Percentiles rank a stretch among this genome's conserved stretches.
These are phyloP conservation scores for Volucella inflata DNA, from an alignment of 2,888 invertebrate species.

Conservation along the genomic window DNA sequence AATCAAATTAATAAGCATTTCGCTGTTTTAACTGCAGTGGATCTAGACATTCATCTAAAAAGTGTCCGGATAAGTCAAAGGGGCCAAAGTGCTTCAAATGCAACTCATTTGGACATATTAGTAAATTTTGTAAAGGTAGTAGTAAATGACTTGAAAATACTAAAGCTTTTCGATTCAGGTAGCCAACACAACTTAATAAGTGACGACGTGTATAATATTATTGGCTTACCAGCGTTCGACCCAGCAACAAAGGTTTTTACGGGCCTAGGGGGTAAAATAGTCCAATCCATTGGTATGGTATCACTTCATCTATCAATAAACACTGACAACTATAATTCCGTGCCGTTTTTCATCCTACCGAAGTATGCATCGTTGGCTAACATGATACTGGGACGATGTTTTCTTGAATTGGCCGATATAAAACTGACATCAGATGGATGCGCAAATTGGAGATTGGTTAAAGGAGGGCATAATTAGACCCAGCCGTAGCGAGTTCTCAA, in stretches of 20 bases:
- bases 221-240: not conserved
- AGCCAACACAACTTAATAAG: not conserved
- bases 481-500: not conserved
- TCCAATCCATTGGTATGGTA: no score
- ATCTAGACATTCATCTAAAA: not conserved
- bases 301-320: not conserved
- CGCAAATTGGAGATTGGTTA: not conserved
- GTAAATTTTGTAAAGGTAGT: not conserved
- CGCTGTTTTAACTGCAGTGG: not conserved
- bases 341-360: not conserved
- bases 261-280: not conserved
- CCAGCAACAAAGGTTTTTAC: not conserved
- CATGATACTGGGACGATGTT: not conserved
- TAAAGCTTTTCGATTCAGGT: not conserved
- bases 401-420: not conserved
- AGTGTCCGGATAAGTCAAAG: not conserved
- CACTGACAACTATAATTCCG: not conserved
- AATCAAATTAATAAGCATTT: not conserved
- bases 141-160: not conserved
- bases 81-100: not conserved
- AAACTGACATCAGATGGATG: not conserved
- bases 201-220: not conserved
- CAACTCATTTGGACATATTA: not conserved
- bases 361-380: not conserved
- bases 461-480: not conserved